phyloP scores from a whole-genome alignment of 2,888 invertebrate genomes.

The Lapara coniferarum region DNA sequence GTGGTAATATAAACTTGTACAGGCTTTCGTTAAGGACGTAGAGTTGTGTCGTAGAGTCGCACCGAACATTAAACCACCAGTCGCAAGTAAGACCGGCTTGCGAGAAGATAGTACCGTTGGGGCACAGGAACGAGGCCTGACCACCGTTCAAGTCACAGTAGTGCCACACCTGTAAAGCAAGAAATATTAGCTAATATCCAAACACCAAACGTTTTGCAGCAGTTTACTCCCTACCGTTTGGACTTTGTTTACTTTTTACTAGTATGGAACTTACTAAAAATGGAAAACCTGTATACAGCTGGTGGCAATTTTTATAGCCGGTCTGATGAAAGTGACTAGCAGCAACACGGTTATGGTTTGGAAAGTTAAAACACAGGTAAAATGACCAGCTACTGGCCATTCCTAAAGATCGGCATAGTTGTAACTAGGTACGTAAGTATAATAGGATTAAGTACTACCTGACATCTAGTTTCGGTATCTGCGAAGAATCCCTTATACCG shows the following conservation, averaged over 20 bases:
- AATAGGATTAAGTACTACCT: constrained; percentile 80
- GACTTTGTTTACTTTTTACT: too few relatives aligned
- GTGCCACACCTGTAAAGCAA: constrained; percentile 90
- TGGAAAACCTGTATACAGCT: too few relatives aligned
- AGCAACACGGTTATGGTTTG: too few relatives aligned
- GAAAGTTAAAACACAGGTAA: too few relatives aligned
- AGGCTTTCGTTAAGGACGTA: constrained; percentile 94
- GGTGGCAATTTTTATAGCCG: too few relatives aligned
- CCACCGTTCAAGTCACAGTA: constrained; percentile 96
- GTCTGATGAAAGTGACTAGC: too few relatives aligned
- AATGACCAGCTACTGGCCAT: too few relatives aligned
- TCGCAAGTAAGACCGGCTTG: constrained; percentile 95
- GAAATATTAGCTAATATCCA: not conserved
- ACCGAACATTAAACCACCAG: constrained; percentile 97
- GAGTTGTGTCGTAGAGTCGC: constrained; percentile 91
- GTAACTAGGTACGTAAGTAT: not conserved
- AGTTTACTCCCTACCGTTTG: too few relatives aligned
- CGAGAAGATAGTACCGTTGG: constrained; percentile 95
- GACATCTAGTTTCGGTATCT: constrained; percentile 93
- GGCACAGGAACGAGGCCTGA: constrained; percentile 94
- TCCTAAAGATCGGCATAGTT: not conserved
- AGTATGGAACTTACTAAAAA: too few relatives aligned
- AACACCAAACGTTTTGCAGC: too few relatives aligned
- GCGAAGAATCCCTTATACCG: constrained; percentile 96
- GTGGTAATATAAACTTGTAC: constrained; percentile 93